These are phyloP conservation scores for Ceratosolen fusciceps DNA, from an alignment of 1,140 invertebrate species.

Conservation along the genomic window DNA sequence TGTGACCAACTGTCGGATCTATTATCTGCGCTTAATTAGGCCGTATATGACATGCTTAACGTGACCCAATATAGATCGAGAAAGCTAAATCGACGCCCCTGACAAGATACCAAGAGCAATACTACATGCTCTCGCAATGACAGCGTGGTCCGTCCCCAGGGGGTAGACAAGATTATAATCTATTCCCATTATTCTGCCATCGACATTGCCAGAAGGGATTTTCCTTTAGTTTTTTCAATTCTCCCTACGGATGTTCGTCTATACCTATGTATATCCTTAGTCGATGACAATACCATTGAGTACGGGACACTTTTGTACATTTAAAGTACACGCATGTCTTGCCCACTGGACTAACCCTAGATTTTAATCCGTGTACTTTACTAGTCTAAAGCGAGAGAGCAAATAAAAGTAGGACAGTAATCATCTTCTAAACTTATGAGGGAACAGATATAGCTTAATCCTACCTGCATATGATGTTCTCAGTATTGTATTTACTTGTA, in stretches of 20 bases:
- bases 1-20: conserved; percentile 67
- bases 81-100: conserved; percentile 50
- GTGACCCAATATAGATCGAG: not conserved
- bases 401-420: not conserved
- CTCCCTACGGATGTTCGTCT: not conserved
- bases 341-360: conserved; percentile 22
- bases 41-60: conserved; percentile 41
- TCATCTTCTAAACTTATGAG: conserved; percentile 63
- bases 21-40: conserved; percentile 71
- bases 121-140: conserved; percentile 39
- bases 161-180: conserved; percentile 73
- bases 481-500: conserved; percentile 56
- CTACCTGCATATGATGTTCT: conserved; percentile 71
- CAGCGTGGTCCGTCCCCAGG: conserved; percentile 56
- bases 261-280: conserved; percentile 1
- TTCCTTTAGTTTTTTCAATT: conserved; percentile 33
- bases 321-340: conserved; percentile 59
- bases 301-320: conserved; percentile 64
- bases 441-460: conserved; percentile 66
- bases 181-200: conserved; percentile 72
- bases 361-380: conserved; percentile 33
- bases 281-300: conserved; percentile 67
- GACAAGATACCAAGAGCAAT: conserved; percentile 61
- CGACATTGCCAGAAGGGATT: conserved; percentile 67
- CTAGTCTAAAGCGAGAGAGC: conserved; percentile 9